Evolutionary conservation across 2,113 vertebrate genomes (phyloP).

Genomic region (Callipepla squamata): DNA sequence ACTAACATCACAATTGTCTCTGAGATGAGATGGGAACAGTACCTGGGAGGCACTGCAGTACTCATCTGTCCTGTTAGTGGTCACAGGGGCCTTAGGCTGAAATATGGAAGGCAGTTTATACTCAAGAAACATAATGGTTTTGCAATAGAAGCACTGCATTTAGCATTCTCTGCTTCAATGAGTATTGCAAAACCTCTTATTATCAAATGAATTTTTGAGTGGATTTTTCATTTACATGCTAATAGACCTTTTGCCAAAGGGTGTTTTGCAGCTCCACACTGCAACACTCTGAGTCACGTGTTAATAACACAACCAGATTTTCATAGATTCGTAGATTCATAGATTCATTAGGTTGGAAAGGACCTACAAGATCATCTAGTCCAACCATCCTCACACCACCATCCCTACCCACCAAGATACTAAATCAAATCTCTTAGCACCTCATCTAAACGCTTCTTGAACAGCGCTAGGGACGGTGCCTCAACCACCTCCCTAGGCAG

Average conservation of each 20-base stretch:
- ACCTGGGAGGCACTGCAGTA: background rate
- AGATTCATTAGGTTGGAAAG: too few species aligned
- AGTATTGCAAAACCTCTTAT: background rate
- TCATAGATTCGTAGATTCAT: too few species aligned
- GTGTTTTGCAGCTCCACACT: background rate
- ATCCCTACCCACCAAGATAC: too few species aligned
- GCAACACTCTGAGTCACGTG: accelerated
- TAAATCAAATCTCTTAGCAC: too few species aligned
- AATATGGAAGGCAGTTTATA: background rate
- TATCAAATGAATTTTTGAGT: background rate
- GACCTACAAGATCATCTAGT: too few species aligned
- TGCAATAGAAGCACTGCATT: background rate
- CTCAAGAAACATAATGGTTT: too few species aligned
- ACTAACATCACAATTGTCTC: background rate
- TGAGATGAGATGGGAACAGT: background rate
- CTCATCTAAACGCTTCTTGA: too few species aligned
- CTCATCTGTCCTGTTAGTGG: accelerated
- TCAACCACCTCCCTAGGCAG: too few species aligned
- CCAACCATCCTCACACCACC: too few species aligned
- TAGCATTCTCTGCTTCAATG: background rate
- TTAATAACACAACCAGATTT: background rate
- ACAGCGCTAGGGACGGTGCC: too few species aligned
- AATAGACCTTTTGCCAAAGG: background rate
- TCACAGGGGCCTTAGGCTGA: background rate
- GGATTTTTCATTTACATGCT: background rate